These are phyloP conservation scores for Centropus unirufus DNA, from an alignment of 2,113 vertebrate species.

Conservation along the genomic window DNA sequence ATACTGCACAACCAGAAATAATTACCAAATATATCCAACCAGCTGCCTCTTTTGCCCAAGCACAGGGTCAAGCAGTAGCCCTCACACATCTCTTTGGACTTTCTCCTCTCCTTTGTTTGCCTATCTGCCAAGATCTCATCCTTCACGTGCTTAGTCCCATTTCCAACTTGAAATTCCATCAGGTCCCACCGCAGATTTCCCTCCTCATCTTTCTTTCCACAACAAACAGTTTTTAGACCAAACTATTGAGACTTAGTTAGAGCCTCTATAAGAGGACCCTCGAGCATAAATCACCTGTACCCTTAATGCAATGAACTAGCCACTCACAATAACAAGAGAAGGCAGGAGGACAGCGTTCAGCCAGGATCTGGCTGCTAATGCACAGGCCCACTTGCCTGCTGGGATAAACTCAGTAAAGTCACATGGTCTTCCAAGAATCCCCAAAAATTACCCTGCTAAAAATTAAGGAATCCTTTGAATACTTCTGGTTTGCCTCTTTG, in stretches of 20 bases:
- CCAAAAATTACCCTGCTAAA: neutral
- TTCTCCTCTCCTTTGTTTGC: neutral
- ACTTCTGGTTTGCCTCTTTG: neutral
- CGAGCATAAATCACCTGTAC: neutral
- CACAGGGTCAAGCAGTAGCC: neutral
- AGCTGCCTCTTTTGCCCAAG: neutral
- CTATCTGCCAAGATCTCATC: neutral
- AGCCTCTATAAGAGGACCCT: neutral
- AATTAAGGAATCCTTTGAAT: neutral
- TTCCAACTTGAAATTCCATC: neutral
- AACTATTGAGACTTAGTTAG: neutral
- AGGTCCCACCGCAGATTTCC: neutral
- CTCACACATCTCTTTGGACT: neutral
- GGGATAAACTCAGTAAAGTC: neutral
- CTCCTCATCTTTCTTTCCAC: neutral
- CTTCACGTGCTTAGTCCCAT: neutral
- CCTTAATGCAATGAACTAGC: neutral
- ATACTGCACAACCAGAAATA: neutral
- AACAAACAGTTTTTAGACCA: neutral
- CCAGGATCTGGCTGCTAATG: neutral
- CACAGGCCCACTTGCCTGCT: neutral
- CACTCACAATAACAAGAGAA: neutral
- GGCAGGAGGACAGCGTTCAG: neutral
- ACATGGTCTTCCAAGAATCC: neutral
- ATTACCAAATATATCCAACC: neutral